Evolutionary conservation across 2,888 invertebrate genomes (phyloP).

Genomic region (Macrosoma leucophasiata): DNA sequence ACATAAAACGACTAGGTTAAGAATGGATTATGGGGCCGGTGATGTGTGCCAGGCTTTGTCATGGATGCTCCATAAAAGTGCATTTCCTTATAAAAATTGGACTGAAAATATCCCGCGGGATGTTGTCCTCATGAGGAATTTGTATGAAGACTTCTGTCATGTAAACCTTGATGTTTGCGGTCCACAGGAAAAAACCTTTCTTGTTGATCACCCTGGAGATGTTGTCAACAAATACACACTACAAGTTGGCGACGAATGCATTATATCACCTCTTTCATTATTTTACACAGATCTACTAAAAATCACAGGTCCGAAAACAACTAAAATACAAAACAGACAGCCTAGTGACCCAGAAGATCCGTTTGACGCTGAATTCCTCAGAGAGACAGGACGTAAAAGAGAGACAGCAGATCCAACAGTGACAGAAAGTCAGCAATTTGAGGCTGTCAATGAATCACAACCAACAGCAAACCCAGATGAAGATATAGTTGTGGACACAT

Average conservation of each 20-base stretch:
- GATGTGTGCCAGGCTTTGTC: slow-evolving; percentile 93
- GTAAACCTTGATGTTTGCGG: slow-evolving; percentile 93
- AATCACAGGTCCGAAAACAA: slow-evolving; percentile 85
- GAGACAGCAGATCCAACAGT: slow-evolving; percentile 58
- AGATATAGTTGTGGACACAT: slow-evolving; percentile 82
- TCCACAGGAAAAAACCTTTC: slow-evolving; percentile 87
- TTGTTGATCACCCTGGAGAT: slow-evolving; percentile 82
- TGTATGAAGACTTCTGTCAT: slow-evolving; percentile 94
- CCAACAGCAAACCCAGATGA: slow-evolving; percentile 76
- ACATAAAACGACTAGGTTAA: slow-evolving; percentile 87
- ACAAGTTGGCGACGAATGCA: slow-evolving; percentile 92
- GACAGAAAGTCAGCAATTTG: slow-evolving; percentile 64
- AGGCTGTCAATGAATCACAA: slow-evolving; percentile 67
- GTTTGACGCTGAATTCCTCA: slow-evolving; percentile 92
- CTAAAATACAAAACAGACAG: slow-evolving; percentile 83
- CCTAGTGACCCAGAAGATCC: slow-evolving; percentile 92
- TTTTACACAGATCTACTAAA: slow-evolving; percentile 92
- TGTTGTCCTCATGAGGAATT: slow-evolving; percentile 84
- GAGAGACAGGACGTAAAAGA: slow-evolving; percentile 85
- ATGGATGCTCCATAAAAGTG: slow-evolving; percentile 91
- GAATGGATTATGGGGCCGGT: slow-evolving; percentile 92
- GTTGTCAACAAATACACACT: slow-evolving; percentile 83
- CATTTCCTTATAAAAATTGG: slow-evolving; percentile 92
- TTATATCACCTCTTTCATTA: slow-evolving; percentile 91
- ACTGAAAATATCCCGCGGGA: slow-evolving; percentile 84